A percentile compares a stretch with the other conserved stretches of the same genome.
These are phyloP conservation scores for Hetaerina titia DNA, from an alignment of 2,888 invertebrate genomes.

Conservation along the genomic window DNA sequence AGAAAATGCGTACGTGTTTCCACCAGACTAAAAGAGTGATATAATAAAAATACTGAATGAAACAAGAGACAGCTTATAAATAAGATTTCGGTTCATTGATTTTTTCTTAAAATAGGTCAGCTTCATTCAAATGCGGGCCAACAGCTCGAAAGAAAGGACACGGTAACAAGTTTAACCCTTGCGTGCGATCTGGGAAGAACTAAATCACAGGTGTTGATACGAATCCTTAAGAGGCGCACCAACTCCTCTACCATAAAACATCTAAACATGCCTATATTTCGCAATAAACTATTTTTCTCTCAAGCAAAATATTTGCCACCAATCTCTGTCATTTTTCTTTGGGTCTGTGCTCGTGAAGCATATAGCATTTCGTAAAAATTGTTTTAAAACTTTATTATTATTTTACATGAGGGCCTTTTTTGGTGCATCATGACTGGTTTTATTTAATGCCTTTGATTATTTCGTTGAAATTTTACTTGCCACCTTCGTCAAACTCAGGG, in stretches of 20 bases:
- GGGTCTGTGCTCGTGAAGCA: too few relatives aligned
- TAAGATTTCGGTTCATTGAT: background rate
- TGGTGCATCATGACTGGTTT: too few relatives aligned
- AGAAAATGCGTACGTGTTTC: background rate
- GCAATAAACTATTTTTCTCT: background rate
- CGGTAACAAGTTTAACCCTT: conserved; percentile 32
- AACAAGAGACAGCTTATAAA: background rate
- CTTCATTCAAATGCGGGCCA: background rate
- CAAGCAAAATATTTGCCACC: background rate
- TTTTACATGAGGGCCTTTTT: too few relatives aligned
- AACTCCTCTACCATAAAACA: background rate
- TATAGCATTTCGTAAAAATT: too few relatives aligned
- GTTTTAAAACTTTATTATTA: too few relatives aligned
- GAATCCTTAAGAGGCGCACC: background rate
- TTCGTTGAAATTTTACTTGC: too few relatives aligned
- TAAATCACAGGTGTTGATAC: conserved; percentile 20
- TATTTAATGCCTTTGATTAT: too few relatives aligned
- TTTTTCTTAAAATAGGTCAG: conserved; percentile 32
- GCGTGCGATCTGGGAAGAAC: background rate
- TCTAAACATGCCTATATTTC: background rate
- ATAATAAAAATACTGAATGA: background rate
- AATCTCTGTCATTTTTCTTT: background rate
- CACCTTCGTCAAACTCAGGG: too few relatives aligned
- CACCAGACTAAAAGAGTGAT: background rate
- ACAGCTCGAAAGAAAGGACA: background rate